phyloP scores from a whole-genome alignment of 2,888 invertebrate genomes.

The Sphaerophoria rueppellii region DNA sequence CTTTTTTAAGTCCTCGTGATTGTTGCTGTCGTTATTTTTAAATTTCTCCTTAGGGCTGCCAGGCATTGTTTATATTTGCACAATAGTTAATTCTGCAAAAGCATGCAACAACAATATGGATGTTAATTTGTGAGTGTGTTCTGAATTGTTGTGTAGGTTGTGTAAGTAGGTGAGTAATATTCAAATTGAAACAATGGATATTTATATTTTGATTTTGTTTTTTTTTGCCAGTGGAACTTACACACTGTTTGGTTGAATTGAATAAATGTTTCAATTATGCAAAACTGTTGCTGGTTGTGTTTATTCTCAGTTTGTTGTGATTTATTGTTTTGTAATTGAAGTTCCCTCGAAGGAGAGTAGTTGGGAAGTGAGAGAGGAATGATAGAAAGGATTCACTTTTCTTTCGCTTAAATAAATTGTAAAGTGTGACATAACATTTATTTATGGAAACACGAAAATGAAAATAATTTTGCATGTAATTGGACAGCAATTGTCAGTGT shows the following conservation, averaged over 20 bases:
- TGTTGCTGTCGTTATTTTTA: neutral
- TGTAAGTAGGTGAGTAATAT: slow-evolving; percentile 3
- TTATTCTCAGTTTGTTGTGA: slow-evolving; percentile 33
- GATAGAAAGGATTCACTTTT: slow-evolving; percentile 8
- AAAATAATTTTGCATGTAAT: too few species aligned
- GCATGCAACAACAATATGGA: neutral
- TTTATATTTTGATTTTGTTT: neutral
- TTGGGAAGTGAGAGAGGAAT: neutral
- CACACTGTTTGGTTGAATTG: slow-evolving; percentile 22
- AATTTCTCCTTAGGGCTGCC: slow-evolving; percentile 22
- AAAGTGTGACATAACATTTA: neutral
- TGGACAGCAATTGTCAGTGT: too few species aligned
- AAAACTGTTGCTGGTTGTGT: slow-evolving; percentile 35
- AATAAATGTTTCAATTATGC: slow-evolving; percentile 69
- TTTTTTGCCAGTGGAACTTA: neutral
- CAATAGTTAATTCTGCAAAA: slow-evolving; percentile 20
- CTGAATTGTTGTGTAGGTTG: neutral
- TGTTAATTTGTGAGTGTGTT: neutral
- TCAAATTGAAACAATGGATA: slow-evolving; percentile 30
- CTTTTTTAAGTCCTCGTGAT: neutral
- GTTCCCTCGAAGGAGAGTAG: neutral
- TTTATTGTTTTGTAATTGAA: slow-evolving; percentile 49
- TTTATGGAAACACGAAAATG: neutral
- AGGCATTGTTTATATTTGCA: slow-evolving; percentile 20
- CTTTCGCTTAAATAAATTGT: slow-evolving; percentile 14